Evolutionary conservation across 2,888 invertebrate species (phyloP).

Genomic region (Tinea semifulvella): DNA sequence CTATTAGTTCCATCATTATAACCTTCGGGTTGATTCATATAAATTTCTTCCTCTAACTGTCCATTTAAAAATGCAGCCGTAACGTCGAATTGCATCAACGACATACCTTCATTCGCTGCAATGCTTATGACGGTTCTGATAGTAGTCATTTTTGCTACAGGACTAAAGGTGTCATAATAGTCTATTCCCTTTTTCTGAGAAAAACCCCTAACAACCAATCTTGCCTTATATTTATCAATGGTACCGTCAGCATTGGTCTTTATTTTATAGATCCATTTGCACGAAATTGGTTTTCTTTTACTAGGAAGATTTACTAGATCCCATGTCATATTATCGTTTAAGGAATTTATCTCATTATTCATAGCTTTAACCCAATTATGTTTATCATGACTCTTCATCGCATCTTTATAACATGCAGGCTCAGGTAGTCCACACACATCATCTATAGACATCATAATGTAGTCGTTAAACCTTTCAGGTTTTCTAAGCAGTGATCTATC

Average conservation of each 20-base stretch:
- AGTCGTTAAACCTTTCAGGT: too few relatives aligned
- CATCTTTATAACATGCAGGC: too few relatives aligned
- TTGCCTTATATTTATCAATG: conserved; percentile 21
- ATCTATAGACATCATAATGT: too few relatives aligned
- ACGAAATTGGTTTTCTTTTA: conserved; percentile 19
- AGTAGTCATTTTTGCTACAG: conserved; percentile 17
- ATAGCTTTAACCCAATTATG: conserved; percentile 22
- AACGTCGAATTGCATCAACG: conserved; percentile 7
- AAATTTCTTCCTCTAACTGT: conserved; percentile 15
- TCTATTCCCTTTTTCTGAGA: conserved; percentile 18
- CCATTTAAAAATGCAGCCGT: conserved; percentile 15
- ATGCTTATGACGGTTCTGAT: conserved; percentile 16
- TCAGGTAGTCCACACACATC: too few relatives aligned
- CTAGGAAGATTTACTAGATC: conserved; percentile 20
- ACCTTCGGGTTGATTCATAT: conserved; percentile 16
- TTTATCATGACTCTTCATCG: conserved; percentile 11
- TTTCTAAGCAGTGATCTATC: too few relatives aligned
- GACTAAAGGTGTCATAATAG: conserved; percentile 18
- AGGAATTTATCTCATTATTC: conserved; percentile 22
- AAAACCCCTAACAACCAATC: conserved; percentile 18
- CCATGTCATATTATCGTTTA: conserved; percentile 24
- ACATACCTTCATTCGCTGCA: conserved; percentile 15
- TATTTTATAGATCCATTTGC: conserved; percentile 20
- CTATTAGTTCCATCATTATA: conserved; percentile 6
- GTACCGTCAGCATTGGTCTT: conserved; percentile 21